phyloP scores from a whole-genome alignment of 2,113 vertebrate genomes.

The Eptesicus fuscus region DNA sequence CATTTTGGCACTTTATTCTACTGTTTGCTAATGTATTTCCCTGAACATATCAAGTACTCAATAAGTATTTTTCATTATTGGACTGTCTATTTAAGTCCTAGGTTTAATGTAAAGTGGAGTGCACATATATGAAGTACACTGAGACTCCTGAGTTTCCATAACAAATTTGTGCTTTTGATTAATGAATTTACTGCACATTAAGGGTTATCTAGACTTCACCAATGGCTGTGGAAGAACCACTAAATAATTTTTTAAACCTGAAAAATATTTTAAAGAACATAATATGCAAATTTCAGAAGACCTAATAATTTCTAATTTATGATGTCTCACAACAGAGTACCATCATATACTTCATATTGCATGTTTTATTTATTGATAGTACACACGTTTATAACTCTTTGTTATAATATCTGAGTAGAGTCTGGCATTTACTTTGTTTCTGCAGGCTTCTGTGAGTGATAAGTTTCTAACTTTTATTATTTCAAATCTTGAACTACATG shows the following conservation, averaged over 20 bases:
- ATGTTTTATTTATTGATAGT: not conserved
- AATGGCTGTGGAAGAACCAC: not conserved
- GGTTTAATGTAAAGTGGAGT: not conserved
- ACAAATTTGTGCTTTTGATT: slow-evolving; percentile 2
- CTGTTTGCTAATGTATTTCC: not conserved
- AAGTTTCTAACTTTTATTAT: slow-evolving; percentile 7
- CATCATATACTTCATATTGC: not conserved
- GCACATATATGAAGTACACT: not conserved
- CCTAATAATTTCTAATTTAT: slow-evolving; percentile 4
- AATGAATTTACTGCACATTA: not conserved
- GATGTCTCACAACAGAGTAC: not conserved
- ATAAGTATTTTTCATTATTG: not conserved
- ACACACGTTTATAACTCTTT: not conserved
- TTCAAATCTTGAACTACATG: slow-evolving; percentile 24
- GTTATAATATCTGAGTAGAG: not conserved
- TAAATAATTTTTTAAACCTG: not conserved
- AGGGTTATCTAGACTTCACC: not conserved
- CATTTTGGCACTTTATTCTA: not conserved
- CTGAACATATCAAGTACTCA: not conserved
- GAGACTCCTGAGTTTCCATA: not conserved
- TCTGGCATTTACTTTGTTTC: not conserved
- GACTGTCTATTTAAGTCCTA: not conserved
- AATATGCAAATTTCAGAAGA: slow-evolving; percentile 7
- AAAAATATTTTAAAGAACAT: not conserved
- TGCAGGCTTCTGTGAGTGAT: not conserved